Conservation (phyloP, 2,797 vertebrate species). For the Notamacropus eugenii region DNA sequence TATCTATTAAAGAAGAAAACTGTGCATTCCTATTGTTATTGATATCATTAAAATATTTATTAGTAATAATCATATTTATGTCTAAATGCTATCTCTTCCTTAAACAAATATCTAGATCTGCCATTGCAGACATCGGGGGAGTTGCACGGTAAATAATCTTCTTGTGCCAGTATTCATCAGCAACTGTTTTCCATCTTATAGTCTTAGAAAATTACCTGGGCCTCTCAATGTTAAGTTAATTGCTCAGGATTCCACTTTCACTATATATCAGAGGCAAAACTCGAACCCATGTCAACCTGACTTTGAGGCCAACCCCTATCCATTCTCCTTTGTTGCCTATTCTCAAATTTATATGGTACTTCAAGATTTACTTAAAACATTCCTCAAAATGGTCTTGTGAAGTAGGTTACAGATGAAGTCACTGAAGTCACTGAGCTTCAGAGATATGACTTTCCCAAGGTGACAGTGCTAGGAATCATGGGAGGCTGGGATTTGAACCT, state of each 20-base stretch:
- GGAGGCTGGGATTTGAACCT: too few species aligned
- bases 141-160: not conserved
- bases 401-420: not conserved
- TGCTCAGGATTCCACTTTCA: not conserved
- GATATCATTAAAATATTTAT: too few species aligned
- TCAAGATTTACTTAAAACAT: not conserved
- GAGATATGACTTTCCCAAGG: not conserved
- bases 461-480: not conserved
- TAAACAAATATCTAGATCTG: too few species aligned
- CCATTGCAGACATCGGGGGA: not conserved
- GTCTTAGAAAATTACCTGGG: not conserved
- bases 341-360: not conserved
- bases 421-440: not conserved
- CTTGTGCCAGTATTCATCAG: not conserved
- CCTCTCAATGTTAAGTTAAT: not conserved
- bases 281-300: not conserved
- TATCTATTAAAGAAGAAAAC: too few species aligned
- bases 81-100: too few species aligned
- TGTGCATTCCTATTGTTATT: too few species aligned
- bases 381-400: not conserved
- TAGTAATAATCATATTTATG: too few species aligned
- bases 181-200: not conserved
- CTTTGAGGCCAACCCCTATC: too few species aligned
- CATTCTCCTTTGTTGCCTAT: too few species aligned
- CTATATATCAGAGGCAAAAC: not conserved